Evolutionary conservation across 1,140 invertebrate species (phyloP).

Genomic region (Drosophila hydei): DNA sequence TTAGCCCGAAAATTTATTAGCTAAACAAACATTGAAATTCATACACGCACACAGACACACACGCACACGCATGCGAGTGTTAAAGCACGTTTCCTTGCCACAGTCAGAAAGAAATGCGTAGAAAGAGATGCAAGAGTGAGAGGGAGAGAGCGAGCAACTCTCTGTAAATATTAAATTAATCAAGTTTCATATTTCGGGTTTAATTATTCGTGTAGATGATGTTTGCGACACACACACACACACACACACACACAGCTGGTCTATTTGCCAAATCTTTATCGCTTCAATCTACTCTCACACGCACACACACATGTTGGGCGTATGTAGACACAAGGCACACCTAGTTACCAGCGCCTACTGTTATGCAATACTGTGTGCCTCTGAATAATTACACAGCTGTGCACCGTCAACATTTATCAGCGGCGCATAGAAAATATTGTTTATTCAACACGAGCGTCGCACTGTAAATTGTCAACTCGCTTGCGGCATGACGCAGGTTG

Average conservation of each 20-base stretch:
- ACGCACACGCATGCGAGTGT: conserved; percentile 15
- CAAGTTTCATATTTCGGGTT: conserved; percentile 68
- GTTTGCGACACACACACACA: conserved; percentile 31
- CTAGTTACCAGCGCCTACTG: conserved; percentile 1
- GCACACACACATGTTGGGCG: background rate
- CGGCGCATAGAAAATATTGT: background rate
- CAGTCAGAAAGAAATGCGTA: conserved; percentile 9
- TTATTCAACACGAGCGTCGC: background rate
- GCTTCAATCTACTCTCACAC: background rate
- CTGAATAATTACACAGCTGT: conserved; percentile 16
- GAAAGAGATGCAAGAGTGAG: background rate
- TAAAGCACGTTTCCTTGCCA: conserved; percentile 30
- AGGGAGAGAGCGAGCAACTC: background rate
- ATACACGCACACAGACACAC: conserved; percentile 25
- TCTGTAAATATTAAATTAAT: conserved; percentile 75
- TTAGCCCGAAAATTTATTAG: conserved; percentile 77
- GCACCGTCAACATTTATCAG: background rate
- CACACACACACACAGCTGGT: background rate
- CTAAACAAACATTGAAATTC: conserved; percentile 73
- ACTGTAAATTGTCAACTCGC: background rate
- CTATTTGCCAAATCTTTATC: conserved; percentile 35
- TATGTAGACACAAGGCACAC: background rate
- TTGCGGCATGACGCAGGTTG: too few relatives aligned
- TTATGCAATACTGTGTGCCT: conserved; percentile 13
- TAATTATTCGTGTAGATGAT: conserved; percentile 65